phyloP scores from a whole-genome alignment of 2,113 vertebrate species.

The Corythoichthys haematopterus region DNA sequence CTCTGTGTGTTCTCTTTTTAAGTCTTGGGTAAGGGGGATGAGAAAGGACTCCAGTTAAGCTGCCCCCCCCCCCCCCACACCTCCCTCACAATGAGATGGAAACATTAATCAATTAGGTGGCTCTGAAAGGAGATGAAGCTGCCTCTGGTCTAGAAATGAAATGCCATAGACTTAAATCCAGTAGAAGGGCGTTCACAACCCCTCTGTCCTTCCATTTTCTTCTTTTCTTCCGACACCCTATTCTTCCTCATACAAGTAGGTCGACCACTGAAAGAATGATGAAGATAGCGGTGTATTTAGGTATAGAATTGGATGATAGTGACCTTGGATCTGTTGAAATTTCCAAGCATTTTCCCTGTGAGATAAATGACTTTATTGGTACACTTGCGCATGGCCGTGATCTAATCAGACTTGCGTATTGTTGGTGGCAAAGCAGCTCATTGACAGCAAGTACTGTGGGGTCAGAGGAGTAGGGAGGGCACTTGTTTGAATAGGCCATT shows the following conservation, averaged over 20 bases:
- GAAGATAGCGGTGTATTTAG: constrained; percentile 57
- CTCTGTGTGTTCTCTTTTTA: constrained; percentile 53
- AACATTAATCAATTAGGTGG: constrained; percentile 73
- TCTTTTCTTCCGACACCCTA: constrained; percentile 62
- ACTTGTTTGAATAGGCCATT: constrained; percentile 72
- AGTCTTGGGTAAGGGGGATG: constrained; percentile 46
- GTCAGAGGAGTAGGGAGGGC: constrained; percentile 57
- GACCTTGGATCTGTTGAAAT: background rate
- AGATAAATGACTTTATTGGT: background rate
- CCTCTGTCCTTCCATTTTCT: constrained; percentile 53
- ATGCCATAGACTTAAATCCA: constrained; percentile 71
- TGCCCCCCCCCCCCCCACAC: constrained; percentile 19
- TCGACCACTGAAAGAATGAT: constrained; percentile 57
- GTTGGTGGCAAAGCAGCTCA: constrained; percentile 48
- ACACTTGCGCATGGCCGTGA: background rate
- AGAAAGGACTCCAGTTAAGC: constrained; percentile 62
- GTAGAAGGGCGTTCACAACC: constrained; percentile 59
- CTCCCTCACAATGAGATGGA: constrained; percentile 61
- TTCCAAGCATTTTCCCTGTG: background rate
- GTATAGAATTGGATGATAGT: constrained; percentile 48
- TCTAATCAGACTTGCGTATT: constrained; percentile 30
- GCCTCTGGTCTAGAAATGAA: constrained; percentile 71
- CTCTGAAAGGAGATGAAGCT: constrained; percentile 66
- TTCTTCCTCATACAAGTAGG: constrained; percentile 58
- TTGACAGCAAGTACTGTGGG: constrained; percentile 53